Base-by-base conservation (phyloP, 2,113 vertebrate genomes). In the Agapornis roseicollis region DNA sequence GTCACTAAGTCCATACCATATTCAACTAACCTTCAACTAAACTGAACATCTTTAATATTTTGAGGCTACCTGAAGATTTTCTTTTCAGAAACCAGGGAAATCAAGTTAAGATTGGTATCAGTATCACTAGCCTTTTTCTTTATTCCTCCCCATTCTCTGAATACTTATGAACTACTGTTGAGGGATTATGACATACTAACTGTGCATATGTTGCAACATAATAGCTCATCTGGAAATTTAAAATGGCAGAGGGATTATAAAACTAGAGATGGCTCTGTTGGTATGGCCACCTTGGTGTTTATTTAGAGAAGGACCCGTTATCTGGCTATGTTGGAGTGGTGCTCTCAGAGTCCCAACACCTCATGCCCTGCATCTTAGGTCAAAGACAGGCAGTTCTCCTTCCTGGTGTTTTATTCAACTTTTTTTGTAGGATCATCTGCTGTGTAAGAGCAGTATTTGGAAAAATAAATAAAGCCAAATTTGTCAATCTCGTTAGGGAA, bases 241-340 rank as follows among this genome's bases (percentile, higher is more conserved):
- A 88, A 94, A 89, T 61, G 66, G 50, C 83, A 63, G 64, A 85
- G 53, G 76, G 55, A 91, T 96, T 92, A 84, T 66, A 93, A 94
- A 92, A 37, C 64, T 81, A 71, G 65, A 77, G 42, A 18, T 2
- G 5, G 9, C 37, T 70, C 13, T 63, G 39, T 66, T 65, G 50
- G 29, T 76, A 27, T 73, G 81, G 33, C 17, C 1, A 1, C 9
- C 19, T n/a, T 69, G 78, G 27, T 79, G 47, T 96, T 77, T 95
- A 89, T 96, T 91, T 80, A 55, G 35, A 53, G 88, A 88, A 69
- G 37, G 46, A 42, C 61, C 18, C 16, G 39, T 72, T 89, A 88
- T 88, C 77, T 93, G n/a, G 11, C 55, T 17, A 4, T 10, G 13
- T 47, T 91, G 83, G 70, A 92, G 71, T 71, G 29, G 42, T 96